Conservation (phyloP, 2,888 invertebrate species). For the Lasius platythorax region DNA sequence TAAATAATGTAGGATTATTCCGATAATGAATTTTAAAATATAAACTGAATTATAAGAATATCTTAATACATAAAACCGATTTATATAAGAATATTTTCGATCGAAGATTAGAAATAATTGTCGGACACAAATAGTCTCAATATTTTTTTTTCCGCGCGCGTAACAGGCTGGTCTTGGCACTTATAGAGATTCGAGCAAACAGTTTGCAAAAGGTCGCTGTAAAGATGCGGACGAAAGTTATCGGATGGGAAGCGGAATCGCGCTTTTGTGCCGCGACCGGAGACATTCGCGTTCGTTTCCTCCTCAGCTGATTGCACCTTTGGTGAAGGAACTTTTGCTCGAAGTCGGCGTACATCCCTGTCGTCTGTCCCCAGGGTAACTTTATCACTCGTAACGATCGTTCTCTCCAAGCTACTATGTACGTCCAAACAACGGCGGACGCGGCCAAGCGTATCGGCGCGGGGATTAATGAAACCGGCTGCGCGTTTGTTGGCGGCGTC, state of each 20-base stretch:
- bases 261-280: constrained; percentile 6
- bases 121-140: not conserved
- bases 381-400: constrained; percentile 58
- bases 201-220: not conserved
- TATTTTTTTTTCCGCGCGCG: no score
- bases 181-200: not conserved
- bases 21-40: not conserved
- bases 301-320: constrained; percentile 34
- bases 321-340: constrained; percentile 21
- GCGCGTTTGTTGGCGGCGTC: constrained; percentile 31
- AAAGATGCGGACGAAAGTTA: not conserved
- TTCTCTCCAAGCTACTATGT: constrained; percentile 33
- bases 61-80: no score
- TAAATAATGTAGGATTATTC: not conserved
- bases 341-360: constrained; percentile 20
- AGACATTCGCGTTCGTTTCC: not conserved
- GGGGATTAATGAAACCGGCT: constrained; percentile 44
- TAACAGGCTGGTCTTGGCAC: not conserved
- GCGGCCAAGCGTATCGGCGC: constrained; percentile 35
- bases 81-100: not conserved
- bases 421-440: constrained; percentile 36
- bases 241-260: not conserved
- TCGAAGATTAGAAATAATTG: not conserved
- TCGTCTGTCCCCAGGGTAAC: constrained; percentile 51
- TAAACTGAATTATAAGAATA: not conserved